Percentiles rank a stretch among this genome's conserved stretches.
Evolutionary conservation across 2,797 vertebrate genomes (phyloP).

Genomic region (Enteromius afrohamiltoni): DNA sequence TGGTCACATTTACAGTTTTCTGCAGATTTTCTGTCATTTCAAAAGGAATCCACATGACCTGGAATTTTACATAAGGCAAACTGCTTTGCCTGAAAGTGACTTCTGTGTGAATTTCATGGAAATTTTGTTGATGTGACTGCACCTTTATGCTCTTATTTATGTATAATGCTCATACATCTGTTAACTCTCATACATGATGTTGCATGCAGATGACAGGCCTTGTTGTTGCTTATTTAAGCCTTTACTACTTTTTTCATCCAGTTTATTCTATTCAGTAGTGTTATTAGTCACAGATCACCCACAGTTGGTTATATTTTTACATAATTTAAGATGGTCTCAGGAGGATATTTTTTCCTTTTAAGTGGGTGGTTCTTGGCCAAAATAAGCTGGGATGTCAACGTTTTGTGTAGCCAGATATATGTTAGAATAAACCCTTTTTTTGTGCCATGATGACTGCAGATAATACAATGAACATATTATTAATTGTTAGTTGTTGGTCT

Average conservation of each 20-base stretch:
- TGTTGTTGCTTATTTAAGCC: background rate
- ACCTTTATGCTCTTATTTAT: background rate
- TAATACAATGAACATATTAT: background rate
- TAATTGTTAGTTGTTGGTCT: background rate
- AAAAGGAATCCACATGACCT: background rate
- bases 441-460: constrained; percentile 11
- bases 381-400: background rate
- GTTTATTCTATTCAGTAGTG: background rate
- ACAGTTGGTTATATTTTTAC: background rate
- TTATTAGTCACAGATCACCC: background rate
- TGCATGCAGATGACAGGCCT: constrained; percentile 18
- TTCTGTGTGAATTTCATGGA: background rate
- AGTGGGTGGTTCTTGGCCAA: background rate
- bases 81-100: background rate
- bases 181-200: constrained; percentile 6
- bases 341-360: background rate
- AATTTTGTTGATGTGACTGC: background rate
- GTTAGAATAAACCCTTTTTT: constrained; percentile 2
- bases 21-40: background rate
- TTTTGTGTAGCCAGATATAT: background rate
- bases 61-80: background rate
- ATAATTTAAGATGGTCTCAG: background rate
- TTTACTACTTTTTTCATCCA: background rate
- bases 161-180: background rate
- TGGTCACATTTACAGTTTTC: background rate